Conservation (phyloP, 2,888 invertebrate species). For the Morpho helenor region DNA sequence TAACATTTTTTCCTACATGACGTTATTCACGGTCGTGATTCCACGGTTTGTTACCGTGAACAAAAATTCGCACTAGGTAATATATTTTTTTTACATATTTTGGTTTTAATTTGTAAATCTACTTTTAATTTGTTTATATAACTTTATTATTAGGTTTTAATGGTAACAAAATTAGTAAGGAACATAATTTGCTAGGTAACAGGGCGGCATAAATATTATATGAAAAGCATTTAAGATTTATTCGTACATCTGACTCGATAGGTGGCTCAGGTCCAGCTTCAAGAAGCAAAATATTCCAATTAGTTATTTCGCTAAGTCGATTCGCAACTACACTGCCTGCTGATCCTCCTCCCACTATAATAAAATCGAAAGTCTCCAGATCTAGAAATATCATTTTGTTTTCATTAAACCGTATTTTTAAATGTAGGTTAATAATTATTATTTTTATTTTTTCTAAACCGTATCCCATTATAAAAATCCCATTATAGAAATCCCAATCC, state of each 20-base stretch:
- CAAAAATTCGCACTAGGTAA: neutral
- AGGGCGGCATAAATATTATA: neutral
- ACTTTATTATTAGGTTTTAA: neutral
- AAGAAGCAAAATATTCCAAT: conserved; percentile 39
- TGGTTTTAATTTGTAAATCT: neutral
- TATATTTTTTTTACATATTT: neutral
- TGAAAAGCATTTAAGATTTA: conserved; percentile 5
- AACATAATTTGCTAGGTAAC: neutral
- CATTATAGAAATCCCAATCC: too few species aligned
- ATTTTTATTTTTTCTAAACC: neutral
- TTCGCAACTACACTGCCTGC: conserved; percentile 43
- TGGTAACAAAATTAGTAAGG: neutral
- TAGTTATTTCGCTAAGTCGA: conserved; percentile 35
- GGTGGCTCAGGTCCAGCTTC: conserved; percentile 36
- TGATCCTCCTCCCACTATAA: conserved; percentile 41
- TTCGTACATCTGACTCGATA: conserved; percentile 27
- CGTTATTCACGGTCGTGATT: neutral
- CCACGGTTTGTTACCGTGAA: too few species aligned
- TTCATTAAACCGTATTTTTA: neutral
- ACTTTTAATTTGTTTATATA: neutral
- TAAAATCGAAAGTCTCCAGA: conserved; percentile 36
- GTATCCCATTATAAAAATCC: neutral
- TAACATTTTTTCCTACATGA: neutral
- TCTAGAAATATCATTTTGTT: conserved; percentile 28
- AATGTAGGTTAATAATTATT: neutral